Evolutionary conservation across 2,888 invertebrate genomes (phyloP).

Genomic region (Orthonevra nobilis): DNA sequence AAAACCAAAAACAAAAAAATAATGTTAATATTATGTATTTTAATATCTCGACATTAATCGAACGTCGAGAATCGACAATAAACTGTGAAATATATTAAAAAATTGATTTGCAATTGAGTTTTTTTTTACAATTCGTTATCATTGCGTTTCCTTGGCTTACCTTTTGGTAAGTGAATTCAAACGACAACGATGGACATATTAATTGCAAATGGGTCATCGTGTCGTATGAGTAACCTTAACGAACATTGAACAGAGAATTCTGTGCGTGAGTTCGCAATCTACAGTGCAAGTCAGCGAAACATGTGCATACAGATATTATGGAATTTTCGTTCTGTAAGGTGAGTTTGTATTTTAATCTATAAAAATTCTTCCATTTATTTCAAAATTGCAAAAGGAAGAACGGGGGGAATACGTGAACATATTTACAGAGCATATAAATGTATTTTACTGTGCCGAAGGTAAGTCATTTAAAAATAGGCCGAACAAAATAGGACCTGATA

Average conservation of each 20-base stretch:
- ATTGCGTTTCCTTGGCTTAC: background rate
- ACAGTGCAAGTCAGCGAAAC: background rate
- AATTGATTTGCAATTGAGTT: conserved; percentile 55
- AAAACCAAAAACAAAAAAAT: conserved; percentile 68
- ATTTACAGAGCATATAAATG: too few species aligned
- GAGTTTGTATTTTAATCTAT: too few species aligned
- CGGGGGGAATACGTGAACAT: too few species aligned
- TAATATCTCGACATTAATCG: conserved; percentile 80
- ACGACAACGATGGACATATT: background rate
- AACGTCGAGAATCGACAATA: conserved; percentile 81
- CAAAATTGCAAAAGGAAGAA: too few species aligned
- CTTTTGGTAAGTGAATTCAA: background rate
- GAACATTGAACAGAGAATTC: background rate
- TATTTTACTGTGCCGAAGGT: too few species aligned
- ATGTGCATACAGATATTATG: background rate
- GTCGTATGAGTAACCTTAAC: conserved; percentile 10
- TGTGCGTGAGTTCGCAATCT: background rate
- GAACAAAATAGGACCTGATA: too few species aligned
- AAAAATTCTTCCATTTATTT: too few species aligned
- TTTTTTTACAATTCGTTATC: too few species aligned
- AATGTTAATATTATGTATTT: conserved; percentile 77
- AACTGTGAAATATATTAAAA: conserved; percentile 79
- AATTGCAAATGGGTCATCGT: conserved; percentile 11
- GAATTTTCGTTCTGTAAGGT: too few species aligned
- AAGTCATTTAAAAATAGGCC: too few species aligned